phyloP scores from a whole-genome alignment of 2,797 vertebrate genomes.

The Rousettus madagascariensis region DNA sequence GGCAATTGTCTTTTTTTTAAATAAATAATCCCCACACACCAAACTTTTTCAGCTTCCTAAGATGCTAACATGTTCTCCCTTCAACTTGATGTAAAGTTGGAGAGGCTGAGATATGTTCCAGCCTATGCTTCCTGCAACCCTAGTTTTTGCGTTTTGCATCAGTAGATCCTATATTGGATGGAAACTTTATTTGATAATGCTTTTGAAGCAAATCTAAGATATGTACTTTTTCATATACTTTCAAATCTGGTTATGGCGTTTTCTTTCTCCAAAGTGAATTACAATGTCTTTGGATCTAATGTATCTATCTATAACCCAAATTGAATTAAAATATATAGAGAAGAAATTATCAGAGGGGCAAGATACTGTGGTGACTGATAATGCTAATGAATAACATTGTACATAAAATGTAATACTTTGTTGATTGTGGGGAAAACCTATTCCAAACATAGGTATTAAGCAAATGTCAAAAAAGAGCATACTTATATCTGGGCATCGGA shows the following conservation, averaged over 20 bases:
- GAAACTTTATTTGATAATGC: not conserved
- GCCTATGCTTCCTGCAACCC: not conserved
- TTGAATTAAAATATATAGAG: not conserved
- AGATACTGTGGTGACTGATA: not conserved
- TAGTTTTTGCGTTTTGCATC: not conserved
- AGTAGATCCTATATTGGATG: not conserved
- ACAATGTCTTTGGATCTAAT: rapidly evolving
- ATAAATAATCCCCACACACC: not conserved
- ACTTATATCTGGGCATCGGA: not conserved
- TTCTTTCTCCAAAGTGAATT: not conserved
- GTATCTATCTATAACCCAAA: not conserved
- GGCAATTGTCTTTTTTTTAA: not conserved
- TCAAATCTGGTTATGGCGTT: not conserved
- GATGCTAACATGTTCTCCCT: not conserved
- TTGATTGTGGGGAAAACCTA: not conserved
- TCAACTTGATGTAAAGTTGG: not conserved
- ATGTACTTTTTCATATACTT: not conserved
- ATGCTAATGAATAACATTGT: not conserved
- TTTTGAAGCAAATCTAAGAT: not conserved
- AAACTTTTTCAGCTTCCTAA: not conserved
- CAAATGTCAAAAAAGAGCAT: not conserved
- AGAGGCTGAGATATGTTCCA: not conserved
- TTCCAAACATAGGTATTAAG: not conserved
- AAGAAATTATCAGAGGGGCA: not conserved
- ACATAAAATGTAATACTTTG: not conserved